These are phyloP conservation scores for Chamaedrilus cognettii DNA, from an alignment of 2,888 invertebrate genomes.

Conservation along the genomic window DNA sequence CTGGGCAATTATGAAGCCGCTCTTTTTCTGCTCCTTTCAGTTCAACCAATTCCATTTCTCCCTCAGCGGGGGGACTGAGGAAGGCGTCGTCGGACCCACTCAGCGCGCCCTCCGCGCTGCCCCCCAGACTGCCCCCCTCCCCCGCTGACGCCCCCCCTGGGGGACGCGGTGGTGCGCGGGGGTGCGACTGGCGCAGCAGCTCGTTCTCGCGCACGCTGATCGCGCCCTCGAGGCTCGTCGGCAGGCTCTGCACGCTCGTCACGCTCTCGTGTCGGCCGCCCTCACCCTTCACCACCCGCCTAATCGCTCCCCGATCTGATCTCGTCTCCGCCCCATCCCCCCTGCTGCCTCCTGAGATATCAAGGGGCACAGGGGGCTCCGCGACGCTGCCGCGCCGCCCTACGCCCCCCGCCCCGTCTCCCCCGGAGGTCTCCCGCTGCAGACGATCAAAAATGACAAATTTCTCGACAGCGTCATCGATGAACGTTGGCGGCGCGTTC, in stretches of 20 bases:
- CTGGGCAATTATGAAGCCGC: neutral
- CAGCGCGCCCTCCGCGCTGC: neutral
- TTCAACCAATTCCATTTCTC: neutral
- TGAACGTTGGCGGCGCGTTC: slow-evolving; percentile 83
- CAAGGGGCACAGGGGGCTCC: too few relatives aligned
- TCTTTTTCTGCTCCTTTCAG: neutral
- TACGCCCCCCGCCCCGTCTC: too few relatives aligned
- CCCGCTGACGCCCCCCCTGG: neutral
- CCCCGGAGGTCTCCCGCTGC: slow-evolving; percentile 60
- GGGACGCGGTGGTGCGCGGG: too few relatives aligned
- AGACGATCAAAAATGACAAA: slow-evolving; percentile 78
- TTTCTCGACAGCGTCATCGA: slow-evolving; percentile 86
- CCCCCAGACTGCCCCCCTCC: neutral
- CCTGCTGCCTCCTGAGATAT: neutral
- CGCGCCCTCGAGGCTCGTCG: too few relatives aligned
- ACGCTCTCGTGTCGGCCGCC: slow-evolving; percentile 44
- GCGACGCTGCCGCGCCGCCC: slow-evolving; percentile 14
- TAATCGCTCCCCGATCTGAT: neutral
- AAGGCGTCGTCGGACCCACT: slow-evolving; percentile 15
- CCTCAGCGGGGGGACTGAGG: neutral
- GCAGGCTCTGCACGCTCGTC: slow-evolving; percentile 53
- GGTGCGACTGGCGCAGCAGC: too few relatives aligned
- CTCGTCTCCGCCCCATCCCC: neutral
- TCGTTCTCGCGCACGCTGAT: too few relatives aligned
- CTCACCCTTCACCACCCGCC: neutral